Conservation (phyloP, 2,113 vertebrate genomes). For the Limanda limanda region DNA sequence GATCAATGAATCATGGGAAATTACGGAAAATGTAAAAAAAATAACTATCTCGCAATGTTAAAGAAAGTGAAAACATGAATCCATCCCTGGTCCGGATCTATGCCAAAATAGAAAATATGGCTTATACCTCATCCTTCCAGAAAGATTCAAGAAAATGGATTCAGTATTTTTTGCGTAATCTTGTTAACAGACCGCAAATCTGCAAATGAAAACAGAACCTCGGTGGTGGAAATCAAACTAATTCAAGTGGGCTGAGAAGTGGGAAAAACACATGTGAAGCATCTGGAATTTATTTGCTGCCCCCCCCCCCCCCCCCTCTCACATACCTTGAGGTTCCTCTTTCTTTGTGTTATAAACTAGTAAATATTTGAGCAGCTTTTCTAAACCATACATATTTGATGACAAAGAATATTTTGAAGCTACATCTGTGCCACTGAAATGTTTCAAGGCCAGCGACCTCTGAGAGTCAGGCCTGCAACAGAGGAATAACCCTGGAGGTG, state of each 20-base stretch:
- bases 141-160: too few relatives aligned
- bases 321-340: conserved; percentile 1
- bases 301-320: not conserved
- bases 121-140: too few relatives aligned
- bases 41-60: too few relatives aligned
- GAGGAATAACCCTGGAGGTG: not conserved
- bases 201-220: too few relatives aligned
- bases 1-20: too few relatives aligned
- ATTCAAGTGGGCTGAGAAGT: not conserved
- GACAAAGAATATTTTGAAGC: conserved; percentile 46
- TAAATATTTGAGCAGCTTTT: conserved; percentile 75
- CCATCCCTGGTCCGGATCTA: too few relatives aligned
- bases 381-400: conserved; percentile 74
- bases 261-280: not conserved
- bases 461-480: conserved; percentile 13
- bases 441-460: conserved; percentile 39
- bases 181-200: too few relatives aligned
- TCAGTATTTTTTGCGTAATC: too few relatives aligned
- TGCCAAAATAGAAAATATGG: too few relatives aligned
- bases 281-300: conserved; percentile 9
- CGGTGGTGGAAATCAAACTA: not conserved
- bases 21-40: too few relatives aligned
- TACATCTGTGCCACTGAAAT: conserved; percentile 31
- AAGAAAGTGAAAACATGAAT: too few relatives aligned
- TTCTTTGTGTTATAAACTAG: conserved; percentile 48